A percentile compares a stretch with the other conserved stretches of the same genome.
phyloP scores from a whole-genome alignment of 2,113 vertebrate genomes.

The Isichthys henryi region DNA sequence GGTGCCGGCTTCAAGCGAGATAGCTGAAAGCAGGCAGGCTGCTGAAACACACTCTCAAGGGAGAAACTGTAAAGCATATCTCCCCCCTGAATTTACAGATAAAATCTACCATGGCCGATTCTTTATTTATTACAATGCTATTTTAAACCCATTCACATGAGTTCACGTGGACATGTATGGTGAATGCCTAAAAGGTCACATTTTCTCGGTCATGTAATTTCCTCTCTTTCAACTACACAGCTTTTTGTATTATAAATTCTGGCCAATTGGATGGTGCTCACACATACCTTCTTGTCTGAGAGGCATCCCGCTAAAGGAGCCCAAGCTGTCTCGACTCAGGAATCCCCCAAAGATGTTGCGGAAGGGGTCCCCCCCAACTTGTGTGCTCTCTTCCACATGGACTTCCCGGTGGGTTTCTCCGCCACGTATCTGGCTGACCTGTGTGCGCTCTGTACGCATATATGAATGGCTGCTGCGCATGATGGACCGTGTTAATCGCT shows the following conservation, averaged over 20 bases:
- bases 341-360: slow-evolving; percentile 85
- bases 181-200: background rate
- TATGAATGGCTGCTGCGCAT: slow-evolving; percentile 94
- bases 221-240: background rate
- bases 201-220: background rate
- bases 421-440: slow-evolving; percentile 87
- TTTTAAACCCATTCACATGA: background rate
- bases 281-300: slow-evolving; percentile 74
- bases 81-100: background rate
- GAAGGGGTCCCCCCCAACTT: slow-evolving; percentile 81
- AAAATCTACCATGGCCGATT: background rate
- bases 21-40: background rate
- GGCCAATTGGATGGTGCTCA: background rate
- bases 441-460: slow-evolving; percentile 89
- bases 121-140: background rate
- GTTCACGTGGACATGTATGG: background rate
- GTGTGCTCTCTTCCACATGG: slow-evolving; percentile 90
- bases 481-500: slow-evolving; percentile 84
- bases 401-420: slow-evolving; percentile 93
- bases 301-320: slow-evolving; percentile 69
- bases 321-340: slow-evolving; percentile 77
- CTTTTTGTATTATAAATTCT: background rate
- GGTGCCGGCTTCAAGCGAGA: slow-evolving; percentile 65
- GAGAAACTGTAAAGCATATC: background rate
- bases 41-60: background rate